A percentile compares a stretch with the other conserved stretches of the same genome.
Conservation (phyloP, 2,797 vertebrate genomes). For the Tragopan temminckii region DNA sequence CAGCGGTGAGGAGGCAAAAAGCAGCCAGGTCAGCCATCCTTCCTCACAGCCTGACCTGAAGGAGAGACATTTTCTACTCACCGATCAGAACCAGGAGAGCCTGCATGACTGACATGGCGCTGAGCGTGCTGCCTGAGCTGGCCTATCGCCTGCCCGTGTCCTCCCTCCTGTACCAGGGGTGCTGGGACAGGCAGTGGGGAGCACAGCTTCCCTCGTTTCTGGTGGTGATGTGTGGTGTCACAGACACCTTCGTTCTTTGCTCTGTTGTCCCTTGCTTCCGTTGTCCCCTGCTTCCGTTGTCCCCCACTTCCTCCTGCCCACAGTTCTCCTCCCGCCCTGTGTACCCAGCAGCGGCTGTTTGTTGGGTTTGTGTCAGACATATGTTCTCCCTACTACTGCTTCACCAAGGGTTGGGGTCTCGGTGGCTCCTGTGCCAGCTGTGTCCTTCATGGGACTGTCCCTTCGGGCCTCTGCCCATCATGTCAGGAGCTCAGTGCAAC, state of each 20-base stretch:
- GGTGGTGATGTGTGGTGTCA: constrained; percentile 1
- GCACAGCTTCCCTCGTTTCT: neutral
- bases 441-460: neutral
- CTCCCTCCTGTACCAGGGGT: neutral
- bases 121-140: fast-evolving
- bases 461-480: neutral
- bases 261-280: fast-evolving
- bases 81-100: constrained; percentile 27
- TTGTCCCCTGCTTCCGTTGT: neutral
- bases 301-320: neutral
- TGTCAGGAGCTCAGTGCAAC: neutral
- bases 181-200: neutral
- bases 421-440: neutral
- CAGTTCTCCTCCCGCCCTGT: neutral
- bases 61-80: neutral
- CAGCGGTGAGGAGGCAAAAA: neutral
- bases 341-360: fast-evolving
- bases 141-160: neutral
- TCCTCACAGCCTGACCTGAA: neutral
- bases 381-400: neutral
- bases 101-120: neutral
- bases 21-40: fast-evolving
- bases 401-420: neutral
- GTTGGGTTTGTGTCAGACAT: neutral
- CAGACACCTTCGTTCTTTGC: neutral